These are phyloP conservation scores for Donacobius atricapilla DNA, from an alignment of 2,113 vertebrate species.

Conservation along the genomic window DNA sequence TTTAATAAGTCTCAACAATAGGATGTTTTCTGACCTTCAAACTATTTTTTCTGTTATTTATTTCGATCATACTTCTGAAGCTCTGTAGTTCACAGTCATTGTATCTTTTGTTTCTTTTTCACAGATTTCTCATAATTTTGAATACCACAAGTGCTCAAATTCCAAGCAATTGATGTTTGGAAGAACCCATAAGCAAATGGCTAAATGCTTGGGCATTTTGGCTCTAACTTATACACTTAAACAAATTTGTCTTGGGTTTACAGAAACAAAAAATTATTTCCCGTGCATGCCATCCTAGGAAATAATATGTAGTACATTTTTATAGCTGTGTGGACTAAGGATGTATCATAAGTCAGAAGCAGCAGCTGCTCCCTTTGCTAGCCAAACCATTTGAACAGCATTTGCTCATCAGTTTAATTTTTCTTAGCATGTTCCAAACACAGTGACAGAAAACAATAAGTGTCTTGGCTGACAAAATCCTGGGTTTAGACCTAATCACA, in stretches of 20 bases:
- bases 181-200: not conserved
- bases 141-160: not conserved
- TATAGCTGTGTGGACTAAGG: not conserved
- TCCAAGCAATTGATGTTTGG: not conserved
- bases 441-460: slow-evolving; percentile 16
- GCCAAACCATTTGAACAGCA: not conserved
- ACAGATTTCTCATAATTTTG: not conserved
- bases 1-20: not conserved
- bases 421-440: slow-evolving; percentile 24
- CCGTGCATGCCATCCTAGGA: not conserved
- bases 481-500: not conserved
- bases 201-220: not conserved
- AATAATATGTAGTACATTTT: not conserved
- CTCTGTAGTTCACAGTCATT: not conserved
- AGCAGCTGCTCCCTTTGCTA: slow-evolving; percentile 28
- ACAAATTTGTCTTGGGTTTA: not conserved
- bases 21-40: not conserved
- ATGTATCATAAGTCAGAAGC: not conserved
- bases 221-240: not conserved
- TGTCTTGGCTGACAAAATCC: not conserved
- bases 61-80: not conserved
- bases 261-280: not conserved
- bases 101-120: not conserved
- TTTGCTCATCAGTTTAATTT: slow-evolving; percentile 6
- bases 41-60: not conserved